Percentiles rank a stretch among this genome's conserved stretches.
phyloP scores from a whole-genome alignment of 2,888 invertebrate genomes.

The Lapara coniferarum region DNA sequence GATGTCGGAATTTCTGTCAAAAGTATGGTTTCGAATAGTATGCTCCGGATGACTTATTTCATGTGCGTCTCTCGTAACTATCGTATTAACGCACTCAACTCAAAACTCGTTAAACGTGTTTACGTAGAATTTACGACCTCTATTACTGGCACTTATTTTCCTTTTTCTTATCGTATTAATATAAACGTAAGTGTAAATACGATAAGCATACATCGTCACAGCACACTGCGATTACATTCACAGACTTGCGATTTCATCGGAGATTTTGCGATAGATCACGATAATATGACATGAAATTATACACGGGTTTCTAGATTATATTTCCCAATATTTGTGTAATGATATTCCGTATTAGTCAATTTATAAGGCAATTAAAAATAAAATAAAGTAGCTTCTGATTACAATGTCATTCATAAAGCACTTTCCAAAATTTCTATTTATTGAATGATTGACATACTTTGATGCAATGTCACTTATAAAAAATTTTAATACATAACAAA shows the following conservation, averaged over 20 bases:
- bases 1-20: neutral
- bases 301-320: too few species aligned
- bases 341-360: too few species aligned
- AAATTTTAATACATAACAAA: neutral
- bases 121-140: slow-evolving; percentile 34
- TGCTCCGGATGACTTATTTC: neutral
- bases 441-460: neutral
- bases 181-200: slow-evolving; percentile 39
- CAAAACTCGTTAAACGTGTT: slow-evolving; percentile 16
- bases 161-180: slow-evolving; percentile 41
- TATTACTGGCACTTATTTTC: slow-evolving; percentile 38
- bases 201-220: slow-evolving; percentile 52
- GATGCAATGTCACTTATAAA: neutral
- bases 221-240: slow-evolving; percentile 27
- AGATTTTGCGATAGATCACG: slow-evolving; percentile 29
- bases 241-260: slow-evolving; percentile 32
- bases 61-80: neutral
- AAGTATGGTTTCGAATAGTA: neutral
- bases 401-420: too few species aligned
- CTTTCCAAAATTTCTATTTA: too few species aligned
- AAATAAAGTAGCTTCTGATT: too few species aligned
- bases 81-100: neutral
- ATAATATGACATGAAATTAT: slow-evolving; percentile 2
- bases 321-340: too few species aligned
- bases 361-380: too few species aligned